phyloP scores from a whole-genome alignment of 2,888 invertebrate species.

The Nemurella pictetii region DNA sequence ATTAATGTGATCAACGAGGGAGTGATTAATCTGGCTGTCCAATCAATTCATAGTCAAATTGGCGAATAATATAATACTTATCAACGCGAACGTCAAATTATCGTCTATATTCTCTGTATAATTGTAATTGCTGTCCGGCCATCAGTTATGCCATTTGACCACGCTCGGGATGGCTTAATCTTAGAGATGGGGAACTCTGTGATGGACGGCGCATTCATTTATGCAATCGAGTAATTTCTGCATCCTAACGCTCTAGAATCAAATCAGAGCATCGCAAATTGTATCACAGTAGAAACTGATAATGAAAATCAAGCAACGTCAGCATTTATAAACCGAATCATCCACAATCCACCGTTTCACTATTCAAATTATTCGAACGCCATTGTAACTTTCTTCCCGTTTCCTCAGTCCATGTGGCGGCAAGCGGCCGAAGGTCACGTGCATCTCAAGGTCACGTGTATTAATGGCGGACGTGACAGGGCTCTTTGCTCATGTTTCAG shows the following conservation, averaged over 20 bases:
- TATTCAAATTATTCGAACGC: no score
- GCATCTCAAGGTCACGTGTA: background rate
- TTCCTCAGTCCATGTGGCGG: no score
- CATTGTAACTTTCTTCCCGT: no score
- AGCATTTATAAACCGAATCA: no score
- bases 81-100: background rate
- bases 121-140: background rate
- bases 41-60: background rate
- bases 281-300: no score
- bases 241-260: background rate
- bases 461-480: slow-evolving; percentile 8
- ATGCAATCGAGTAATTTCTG: background rate
- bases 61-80: background rate
- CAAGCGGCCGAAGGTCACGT: no score
- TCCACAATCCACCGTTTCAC: no score
- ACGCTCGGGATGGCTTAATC: background rate
- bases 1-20: slow-evolving; percentile 10
- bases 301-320: no score
- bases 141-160: background rate
- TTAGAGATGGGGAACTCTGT: background rate
- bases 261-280: background rate
- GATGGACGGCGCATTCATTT: background rate
- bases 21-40: background rate
- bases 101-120: background rate
- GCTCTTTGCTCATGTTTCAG: slow-evolving; percentile 52